phyloP scores from a whole-genome alignment of 1,140 invertebrate genomes.

The Polyergus mexicanus region DNA sequence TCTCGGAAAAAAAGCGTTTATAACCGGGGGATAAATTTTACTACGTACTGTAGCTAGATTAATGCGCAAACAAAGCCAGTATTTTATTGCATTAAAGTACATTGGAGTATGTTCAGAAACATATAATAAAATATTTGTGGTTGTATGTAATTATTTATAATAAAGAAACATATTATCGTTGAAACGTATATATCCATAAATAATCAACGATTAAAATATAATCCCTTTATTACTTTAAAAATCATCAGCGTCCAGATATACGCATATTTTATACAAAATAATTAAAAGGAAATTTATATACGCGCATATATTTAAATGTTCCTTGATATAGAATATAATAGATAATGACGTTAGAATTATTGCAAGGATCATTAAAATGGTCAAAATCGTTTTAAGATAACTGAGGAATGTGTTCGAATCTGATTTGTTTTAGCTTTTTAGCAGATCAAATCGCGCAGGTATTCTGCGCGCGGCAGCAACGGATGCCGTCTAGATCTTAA shows the following conservation, averaged over 20 bases:
- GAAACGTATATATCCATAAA: background rate
- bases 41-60: background rate
- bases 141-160: background rate
- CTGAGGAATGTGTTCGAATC: background rate
- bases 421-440: background rate
- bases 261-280: background rate
- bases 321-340: background rate
- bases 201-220: constrained; percentile 13
- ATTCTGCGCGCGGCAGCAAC: background rate
- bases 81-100: constrained; percentile 31
- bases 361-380: background rate
- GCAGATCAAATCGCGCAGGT: background rate
- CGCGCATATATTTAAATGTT: too few species aligned
- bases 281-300: background rate
- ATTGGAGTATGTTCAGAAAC: background rate
- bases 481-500: constrained; percentile 27
- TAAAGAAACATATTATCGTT: background rate
- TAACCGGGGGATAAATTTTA: background rate
- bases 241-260: background rate
- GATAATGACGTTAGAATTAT: background rate
- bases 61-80: constrained; percentile 5
- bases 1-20: constrained; percentile 18
- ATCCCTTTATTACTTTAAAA: background rate
- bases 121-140: background rate
- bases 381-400: background rate